Percentiles rank a stretch among this genome's conserved stretches.
phyloP scores from a whole-genome alignment of 2,113 vertebrate species.

The Centropus bengalensis region DNA sequence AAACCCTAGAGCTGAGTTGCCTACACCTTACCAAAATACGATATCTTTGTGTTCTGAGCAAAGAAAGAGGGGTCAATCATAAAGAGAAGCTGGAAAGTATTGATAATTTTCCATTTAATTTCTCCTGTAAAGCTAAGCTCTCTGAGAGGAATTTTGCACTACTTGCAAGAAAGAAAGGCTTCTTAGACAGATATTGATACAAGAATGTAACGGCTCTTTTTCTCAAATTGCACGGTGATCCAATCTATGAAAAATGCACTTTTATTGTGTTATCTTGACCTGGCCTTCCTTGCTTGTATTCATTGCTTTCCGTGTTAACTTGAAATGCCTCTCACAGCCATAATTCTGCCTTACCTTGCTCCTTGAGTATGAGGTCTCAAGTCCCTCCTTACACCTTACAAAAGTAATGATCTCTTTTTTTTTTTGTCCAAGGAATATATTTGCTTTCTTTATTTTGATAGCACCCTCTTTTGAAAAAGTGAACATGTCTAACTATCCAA shows the following conservation, averaged over 20 bases:
- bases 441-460: background rate
- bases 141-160: background rate
- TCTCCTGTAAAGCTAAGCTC: background rate
- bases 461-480: background rate
- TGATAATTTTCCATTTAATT: background rate
- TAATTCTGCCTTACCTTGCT: background rate
- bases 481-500: background rate
- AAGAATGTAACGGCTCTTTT: background rate
- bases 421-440: background rate
- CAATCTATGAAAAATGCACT: background rate
- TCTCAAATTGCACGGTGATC: background rate
- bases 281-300: background rate
- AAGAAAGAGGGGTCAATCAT: background rate
- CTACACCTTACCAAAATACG: background rate
- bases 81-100: background rate
- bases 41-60: background rate
- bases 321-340: background rate
- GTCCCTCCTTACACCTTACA: background rate
- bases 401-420: background rate
- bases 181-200: background rate
- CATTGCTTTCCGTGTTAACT: background rate
- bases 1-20: background rate
- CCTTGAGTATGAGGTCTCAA: background rate
- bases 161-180: background rate
- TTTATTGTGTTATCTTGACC: background rate